Conservation (phyloP, 2,888 invertebrate species). For the Palloptera scutellata region DNA sequence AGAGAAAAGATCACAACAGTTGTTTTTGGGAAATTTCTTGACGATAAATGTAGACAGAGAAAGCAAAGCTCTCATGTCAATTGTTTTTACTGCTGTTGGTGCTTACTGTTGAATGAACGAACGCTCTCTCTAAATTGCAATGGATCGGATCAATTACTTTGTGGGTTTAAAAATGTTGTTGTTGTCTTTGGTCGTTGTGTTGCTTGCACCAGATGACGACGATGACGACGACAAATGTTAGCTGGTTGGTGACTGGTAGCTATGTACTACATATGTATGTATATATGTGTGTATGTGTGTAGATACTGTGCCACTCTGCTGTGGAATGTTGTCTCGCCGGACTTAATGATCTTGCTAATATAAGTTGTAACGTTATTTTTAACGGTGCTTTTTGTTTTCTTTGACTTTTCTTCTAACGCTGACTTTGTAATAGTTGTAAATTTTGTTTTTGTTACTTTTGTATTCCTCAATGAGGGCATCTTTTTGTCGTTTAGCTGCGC, state of each 20-base stretch:
- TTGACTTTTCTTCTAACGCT: conserved; percentile 12
- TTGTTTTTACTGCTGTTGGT: background rate
- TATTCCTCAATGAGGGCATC: no score
- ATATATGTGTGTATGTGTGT: conserved; percentile 7
- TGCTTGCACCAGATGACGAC: background rate
- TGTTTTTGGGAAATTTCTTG: background rate
- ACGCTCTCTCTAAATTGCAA: conserved; percentile 45
- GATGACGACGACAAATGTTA: conserved; percentile 21
- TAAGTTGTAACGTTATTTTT: conserved; percentile 5
- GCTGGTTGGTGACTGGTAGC: no score
- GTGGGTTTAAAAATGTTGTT: conserved; percentile 38
- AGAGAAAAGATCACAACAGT: no score
- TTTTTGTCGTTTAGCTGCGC: no score
- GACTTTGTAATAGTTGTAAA: background rate
- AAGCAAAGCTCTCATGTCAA: background rate
- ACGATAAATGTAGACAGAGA: background rate
- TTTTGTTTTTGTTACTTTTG: no score
- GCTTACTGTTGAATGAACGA: conserved; percentile 1
- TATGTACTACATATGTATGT: no score
- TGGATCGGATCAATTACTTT: conserved; percentile 58
- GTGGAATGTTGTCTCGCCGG: conserved; percentile 56
- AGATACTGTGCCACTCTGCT: conserved; percentile 41
- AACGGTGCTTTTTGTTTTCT: conserved; percentile 27
- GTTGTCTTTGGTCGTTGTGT: conserved; percentile 17
- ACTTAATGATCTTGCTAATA: conserved; percentile 53